Evolutionary conservation across 2,113 vertebrate species (phyloP).

Genomic region (Scortum barcoo): DNA sequence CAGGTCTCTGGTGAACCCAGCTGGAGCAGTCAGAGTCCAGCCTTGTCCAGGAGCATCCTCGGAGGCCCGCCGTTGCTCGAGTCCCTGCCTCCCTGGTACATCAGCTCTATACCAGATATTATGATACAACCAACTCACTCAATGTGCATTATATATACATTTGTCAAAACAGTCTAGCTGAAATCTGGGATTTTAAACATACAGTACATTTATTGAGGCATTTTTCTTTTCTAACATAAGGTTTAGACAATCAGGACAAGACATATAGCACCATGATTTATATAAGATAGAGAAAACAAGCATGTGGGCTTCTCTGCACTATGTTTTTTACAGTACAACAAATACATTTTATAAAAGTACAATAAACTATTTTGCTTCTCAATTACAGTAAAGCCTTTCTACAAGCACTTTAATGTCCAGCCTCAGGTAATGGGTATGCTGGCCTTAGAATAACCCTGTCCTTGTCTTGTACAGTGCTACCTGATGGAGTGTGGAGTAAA

Average conservation of each 20-base stretch:
- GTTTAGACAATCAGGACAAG: not conserved
- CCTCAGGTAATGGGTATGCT: not conserved
- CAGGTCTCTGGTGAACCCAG: conserved; percentile 86
- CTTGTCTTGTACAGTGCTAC: conserved; percentile 43
- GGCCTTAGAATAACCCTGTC: not conserved
- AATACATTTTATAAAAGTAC: not conserved
- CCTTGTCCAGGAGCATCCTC: conserved; percentile 85
- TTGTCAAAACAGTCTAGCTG: no score
- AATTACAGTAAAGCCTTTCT: not conserved
- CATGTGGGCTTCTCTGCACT: not conserved
- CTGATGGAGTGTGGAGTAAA: conserved; percentile 79
- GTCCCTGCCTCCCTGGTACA: conserved; percentile 83
- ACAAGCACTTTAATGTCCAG: not conserved
- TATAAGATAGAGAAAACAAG: not conserved
- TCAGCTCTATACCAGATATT: no score
- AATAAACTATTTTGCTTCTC: not conserved
- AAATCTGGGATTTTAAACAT: not conserved
- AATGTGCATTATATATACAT: no score
- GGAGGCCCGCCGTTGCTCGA: conserved; percentile 85
- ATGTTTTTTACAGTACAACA: not conserved
- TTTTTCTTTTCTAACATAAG: not conserved
- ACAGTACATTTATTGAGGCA: no score
- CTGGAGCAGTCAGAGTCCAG: conserved; percentile 63
- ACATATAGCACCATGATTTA: not conserved
- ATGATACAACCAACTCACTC: not conserved